These are phyloP conservation scores for mouse (Mus musculus) DNA, from an alignment of 2,113 vertebrate genomes.

Conservation along the genomic window GRCm39 chr13:44879001-44879500, in stretches of 20 bases:
- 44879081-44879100: neutral
- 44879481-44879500: too few relatives aligned
- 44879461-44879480: too few relatives aligned
- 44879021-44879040: neutral
- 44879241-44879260: neutral
- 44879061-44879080: neutral
- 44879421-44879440: too few relatives aligned
- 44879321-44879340: conserved; percentile 32
- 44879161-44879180: neutral
- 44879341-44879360: neutral
- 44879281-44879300: neutral
- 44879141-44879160: neutral
- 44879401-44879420: neutral
- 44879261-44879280: neutral
- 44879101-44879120: neutral
- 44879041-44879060: too few relatives aligned
- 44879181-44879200: too few relatives aligned
- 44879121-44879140: neutral
- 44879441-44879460: too few relatives aligned
- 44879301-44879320: conserved; percentile 34
- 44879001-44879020: neutral
- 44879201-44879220: neutral
- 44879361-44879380: conserved; percentile 18
- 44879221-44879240: neutral
- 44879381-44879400: neutral